Base-by-base conservation (phyloP, 2,113 vertebrate genomes). In the Tonatia bakeri region DNA sequence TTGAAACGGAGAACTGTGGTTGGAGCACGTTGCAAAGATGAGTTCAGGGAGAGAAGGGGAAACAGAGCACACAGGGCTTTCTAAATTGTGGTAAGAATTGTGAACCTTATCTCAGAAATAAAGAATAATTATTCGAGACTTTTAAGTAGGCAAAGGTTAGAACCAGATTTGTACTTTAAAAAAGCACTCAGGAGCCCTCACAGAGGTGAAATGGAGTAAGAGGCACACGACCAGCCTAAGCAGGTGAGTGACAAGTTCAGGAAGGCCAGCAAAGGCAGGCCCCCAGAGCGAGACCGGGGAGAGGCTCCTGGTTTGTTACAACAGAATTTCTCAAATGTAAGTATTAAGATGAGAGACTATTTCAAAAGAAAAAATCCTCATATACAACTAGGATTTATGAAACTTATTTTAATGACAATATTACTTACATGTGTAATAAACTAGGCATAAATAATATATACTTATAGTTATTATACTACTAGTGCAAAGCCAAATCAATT, bases 381-480 rank as follows among this genome's bases (percentile, higher is more conserved):
- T 69, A 33, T 52, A 11, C 5, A 22, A 73, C 8, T 9, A 96
- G 33, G 54, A 69, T 80, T 87, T 87, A 83, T 33, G 93, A 59
- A 87, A 97, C 24, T 19, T 87, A 69, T 69, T 96, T 93, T 82
- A 96, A 91, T n/a, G 77, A 90, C 9, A 70, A 73, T n/a, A 31
- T 69, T 86, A 90, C n/a, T 81, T 82, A 86, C 64, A 22, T 61
- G 76, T 64, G 1, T 47, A 72, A 56, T 84, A 50, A 79, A 73
- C 28, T 50, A 43, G 15, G 19, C 65, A 94, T 45, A 75, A 94
- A 36, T 31, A 50, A 36, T 38, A 5, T 72, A 24, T 59, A 82
- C 31, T 76, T 61, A 83, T 36, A 72, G 50, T 40, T 94, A 24
- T 92, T 52, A 47, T 45, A 59, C 24, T 36, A 59, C 19, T 31